These are phyloP conservation scores for Zaprionus gabonicus DNA, from an alignment of 1,140 invertebrate genomes.

Conservation along the genomic window DNA sequence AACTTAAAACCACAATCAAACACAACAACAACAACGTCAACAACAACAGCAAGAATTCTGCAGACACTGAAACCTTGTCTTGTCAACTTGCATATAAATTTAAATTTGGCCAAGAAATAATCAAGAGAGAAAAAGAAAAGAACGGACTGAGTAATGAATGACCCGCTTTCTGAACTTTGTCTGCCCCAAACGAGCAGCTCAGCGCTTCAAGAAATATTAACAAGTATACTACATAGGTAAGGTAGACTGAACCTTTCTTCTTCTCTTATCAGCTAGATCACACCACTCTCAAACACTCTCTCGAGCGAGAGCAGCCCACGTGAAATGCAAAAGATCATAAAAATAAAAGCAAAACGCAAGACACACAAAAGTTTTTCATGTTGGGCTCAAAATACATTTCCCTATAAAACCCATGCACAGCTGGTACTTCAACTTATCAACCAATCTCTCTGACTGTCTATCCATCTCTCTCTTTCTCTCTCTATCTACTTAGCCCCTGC, in stretches of 20 bases:
- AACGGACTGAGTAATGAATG: slow-evolving; percentile 32
- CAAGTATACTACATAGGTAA: slow-evolving; percentile 3
- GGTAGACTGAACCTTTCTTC: slow-evolving; percentile 35
- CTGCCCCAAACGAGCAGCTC: not conserved
- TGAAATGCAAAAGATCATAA: slow-evolving; percentile 45
- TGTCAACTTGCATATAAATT: slow-evolving; percentile 66
- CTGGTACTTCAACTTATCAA: slow-evolving; percentile 50
- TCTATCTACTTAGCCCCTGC: not conserved
- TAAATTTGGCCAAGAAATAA: slow-evolving; percentile 44
- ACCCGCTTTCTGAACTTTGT: slow-evolving; percentile 47
- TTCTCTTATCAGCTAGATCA: slow-evolving; percentile 52
- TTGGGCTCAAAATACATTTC: slow-evolving; percentile 3
- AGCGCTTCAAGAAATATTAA: slow-evolving; percentile 23
- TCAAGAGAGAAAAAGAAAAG: slow-evolving; percentile 27
- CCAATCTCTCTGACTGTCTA: slow-evolving; percentile 14
- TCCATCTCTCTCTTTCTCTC: not conserved
- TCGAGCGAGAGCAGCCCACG: slow-evolving; percentile 5
- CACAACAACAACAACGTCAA: slow-evolving; percentile 8
- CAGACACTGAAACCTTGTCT: slow-evolving; percentile 48
- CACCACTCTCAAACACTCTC: slow-evolving; percentile 33
- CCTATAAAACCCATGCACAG: slow-evolving; percentile 27
- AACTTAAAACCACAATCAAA: slow-evolving; percentile 44
- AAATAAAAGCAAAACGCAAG: slow-evolving; percentile 31
- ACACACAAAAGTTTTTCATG: slow-evolving; percentile 6
- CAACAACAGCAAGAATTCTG: slow-evolving; percentile 35